These are phyloP conservation scores for Thaumatotibia leucotreta DNA, from an alignment of 1,140 invertebrate species.

Conservation along the genomic window DNA sequence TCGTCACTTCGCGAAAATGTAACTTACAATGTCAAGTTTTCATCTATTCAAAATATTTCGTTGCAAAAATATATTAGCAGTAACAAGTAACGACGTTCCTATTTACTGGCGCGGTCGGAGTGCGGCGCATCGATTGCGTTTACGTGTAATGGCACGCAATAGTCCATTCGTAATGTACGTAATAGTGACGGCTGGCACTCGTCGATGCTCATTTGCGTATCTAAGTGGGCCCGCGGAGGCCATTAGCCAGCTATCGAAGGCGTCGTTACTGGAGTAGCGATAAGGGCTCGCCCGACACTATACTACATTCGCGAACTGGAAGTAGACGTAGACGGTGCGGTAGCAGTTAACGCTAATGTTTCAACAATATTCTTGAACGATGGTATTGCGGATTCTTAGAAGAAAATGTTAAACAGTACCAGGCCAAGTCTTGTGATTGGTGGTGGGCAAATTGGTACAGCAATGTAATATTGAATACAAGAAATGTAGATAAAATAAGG, in stretches of 20 bases:
- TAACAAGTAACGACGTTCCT: neutral
- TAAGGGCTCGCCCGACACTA: conserved; percentile 52
- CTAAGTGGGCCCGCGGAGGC: conserved; percentile 63
- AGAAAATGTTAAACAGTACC: too few species aligned
- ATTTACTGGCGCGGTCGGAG: neutral
- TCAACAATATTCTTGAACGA: neutral
- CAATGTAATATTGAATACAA: too few species aligned
- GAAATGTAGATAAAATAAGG: too few species aligned
- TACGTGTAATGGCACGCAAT: conserved; percentile 29
- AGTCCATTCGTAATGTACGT: conserved; percentile 24
- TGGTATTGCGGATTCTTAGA: neutral
- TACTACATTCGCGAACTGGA: conserved; percentile 46
- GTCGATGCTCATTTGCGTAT: conserved; percentile 73
- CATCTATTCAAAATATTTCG: neutral
- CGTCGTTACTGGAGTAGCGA: conserved; percentile 65
- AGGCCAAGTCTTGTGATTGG: too few species aligned
- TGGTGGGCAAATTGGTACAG: too few species aligned
- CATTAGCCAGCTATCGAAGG: conserved; percentile 69
- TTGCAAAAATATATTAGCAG: neutral
- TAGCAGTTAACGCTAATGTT: conserved; percentile 1
- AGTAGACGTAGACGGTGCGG: conserved; percentile 50
- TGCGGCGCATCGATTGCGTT: conserved; percentile 30
- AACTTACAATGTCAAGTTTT: too few species aligned
- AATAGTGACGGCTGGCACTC: conserved; percentile 35
- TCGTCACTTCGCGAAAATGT: too few species aligned